Evolutionary conservation across 2,797 vertebrate genomes (phyloP).

Genomic region (Anabacerthia variegaticeps): DNA sequence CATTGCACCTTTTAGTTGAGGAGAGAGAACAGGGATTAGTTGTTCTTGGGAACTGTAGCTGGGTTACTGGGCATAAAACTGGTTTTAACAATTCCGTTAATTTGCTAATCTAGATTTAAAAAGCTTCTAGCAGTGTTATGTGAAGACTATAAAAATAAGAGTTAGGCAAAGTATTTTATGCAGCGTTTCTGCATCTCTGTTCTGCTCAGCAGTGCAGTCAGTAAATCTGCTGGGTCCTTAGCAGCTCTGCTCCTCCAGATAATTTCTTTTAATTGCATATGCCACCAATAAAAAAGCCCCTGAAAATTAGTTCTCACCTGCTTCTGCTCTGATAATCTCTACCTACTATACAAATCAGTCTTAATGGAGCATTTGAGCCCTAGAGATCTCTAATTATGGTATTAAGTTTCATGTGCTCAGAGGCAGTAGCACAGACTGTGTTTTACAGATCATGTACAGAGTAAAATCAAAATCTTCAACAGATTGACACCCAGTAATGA

Average conservation of each 20-base stretch:
- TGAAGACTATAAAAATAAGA: not conserved
- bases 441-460: conserved; percentile 60
- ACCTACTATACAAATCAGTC: conserved; percentile 68
- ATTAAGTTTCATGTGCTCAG: conserved; percentile 74
- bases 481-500: conserved; percentile 57
- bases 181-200: not conserved
- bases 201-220: accelerated
- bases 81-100: not conserved
- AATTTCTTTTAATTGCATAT: conserved; percentile 45
- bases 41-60: not conserved
- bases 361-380: conserved; percentile 77
- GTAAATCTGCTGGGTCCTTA: not conserved
- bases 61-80: not conserved
- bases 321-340: conserved; percentile 72
- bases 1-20: not conserved
- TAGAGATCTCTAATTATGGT: conserved; percentile 80
- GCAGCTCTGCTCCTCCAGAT: not conserved
- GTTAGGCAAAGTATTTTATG: not conserved
- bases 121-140: not conserved
- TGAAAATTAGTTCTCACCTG: conserved; percentile 76
- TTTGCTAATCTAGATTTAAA: not conserved
- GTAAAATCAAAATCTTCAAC: conserved; percentile 70
- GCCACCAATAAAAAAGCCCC: conserved; percentile 18
- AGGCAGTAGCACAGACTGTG: conserved; percentile 56
- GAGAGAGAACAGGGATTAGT: not conserved